These are phyloP conservation scores for Blastobasis adustella DNA, from an alignment of 2,888 invertebrate species.

Conservation along the genomic window DNA sequence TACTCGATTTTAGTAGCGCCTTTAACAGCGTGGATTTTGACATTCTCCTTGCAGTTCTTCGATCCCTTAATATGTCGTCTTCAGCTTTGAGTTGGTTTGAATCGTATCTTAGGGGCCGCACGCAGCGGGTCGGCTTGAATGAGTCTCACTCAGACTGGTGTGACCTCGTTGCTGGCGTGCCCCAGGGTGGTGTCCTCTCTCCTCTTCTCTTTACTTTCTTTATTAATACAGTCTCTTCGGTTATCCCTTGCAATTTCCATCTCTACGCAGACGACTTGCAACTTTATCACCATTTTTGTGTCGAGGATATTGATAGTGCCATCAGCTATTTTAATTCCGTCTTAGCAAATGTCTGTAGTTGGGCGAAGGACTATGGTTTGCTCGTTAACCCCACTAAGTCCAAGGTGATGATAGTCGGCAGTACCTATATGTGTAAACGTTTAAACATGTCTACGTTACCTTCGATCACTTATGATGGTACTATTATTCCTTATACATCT, in stretches of 20 bases:
- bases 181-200: not conserved
- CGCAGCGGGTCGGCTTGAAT: not conserved
- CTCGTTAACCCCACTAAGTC: too few species aligned
- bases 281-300: not conserved
- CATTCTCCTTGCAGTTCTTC: too few species aligned
- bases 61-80: too few species aligned
- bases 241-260: not conserved
- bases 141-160: not conserved
- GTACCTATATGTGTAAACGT: not conserved
- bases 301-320: not conserved
- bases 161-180: not conserved
- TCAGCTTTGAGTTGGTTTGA: too few species aligned
- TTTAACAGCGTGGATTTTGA: too few species aligned
- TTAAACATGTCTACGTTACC: not conserved
- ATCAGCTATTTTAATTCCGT: not conserved
- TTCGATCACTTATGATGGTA: not conserved
- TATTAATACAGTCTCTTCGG: not conserved
- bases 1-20: too few species aligned
- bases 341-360: too few species aligned
- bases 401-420: too few species aligned
- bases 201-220: not conserved
- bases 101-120: too few species aligned
- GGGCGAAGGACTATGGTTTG: too few species aligned
- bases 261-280: not conserved
- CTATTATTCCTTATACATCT: conserved; percentile 2